These are phyloP conservation scores for Porites evermanni DNA, from an alignment of 92 coral and sea anemone species.

Conservation along the genomic window DNA sequence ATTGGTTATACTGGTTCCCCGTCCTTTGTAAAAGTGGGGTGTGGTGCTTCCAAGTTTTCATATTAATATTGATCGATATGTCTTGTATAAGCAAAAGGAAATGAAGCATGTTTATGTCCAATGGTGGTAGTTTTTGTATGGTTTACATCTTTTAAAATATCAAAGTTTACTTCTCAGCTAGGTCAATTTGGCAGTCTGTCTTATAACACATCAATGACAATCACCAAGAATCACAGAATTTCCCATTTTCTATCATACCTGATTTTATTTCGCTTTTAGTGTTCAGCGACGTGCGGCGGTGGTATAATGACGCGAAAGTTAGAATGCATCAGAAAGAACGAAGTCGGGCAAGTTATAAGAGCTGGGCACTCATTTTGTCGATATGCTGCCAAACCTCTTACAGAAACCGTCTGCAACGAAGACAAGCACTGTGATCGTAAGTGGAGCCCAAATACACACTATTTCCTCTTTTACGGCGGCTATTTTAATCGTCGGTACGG, in stretches of 20 bases:
- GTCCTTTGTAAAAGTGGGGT: too few relatives aligned
- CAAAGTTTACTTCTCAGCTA: too few relatives aligned
- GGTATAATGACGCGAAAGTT: slow-evolving; percentile 17
- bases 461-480: background rate
- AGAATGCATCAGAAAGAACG: slow-evolving; percentile 14
- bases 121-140: too few relatives aligned
- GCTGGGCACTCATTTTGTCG: background rate
- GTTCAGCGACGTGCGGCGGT: slow-evolving; percentile 24
- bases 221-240: too few relatives aligned
- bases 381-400: slow-evolving; percentile 7
- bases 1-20: too few relatives aligned
- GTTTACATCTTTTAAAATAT: too few relatives aligned
- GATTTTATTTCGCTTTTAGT: background rate
- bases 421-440: slow-evolving; percentile 30
- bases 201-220: background rate
- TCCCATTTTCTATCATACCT: background rate
- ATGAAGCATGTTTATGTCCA: too few relatives aligned
- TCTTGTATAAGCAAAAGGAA: too few relatives aligned
- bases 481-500: too few relatives aligned
- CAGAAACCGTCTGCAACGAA: background rate
- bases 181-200: background rate
- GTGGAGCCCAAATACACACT: background rate
- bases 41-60: too few relatives aligned
- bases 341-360: background rate
- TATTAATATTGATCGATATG: too few relatives aligned